A percentile compares a stretch with the other conserved stretches of the same genome.
These are phyloP conservation scores for crab-eating macaque (Macaca fascicularis) DNA, from an alignment of 2,113 vertebrate genomes.

Conservation along the genomic window DNA sequence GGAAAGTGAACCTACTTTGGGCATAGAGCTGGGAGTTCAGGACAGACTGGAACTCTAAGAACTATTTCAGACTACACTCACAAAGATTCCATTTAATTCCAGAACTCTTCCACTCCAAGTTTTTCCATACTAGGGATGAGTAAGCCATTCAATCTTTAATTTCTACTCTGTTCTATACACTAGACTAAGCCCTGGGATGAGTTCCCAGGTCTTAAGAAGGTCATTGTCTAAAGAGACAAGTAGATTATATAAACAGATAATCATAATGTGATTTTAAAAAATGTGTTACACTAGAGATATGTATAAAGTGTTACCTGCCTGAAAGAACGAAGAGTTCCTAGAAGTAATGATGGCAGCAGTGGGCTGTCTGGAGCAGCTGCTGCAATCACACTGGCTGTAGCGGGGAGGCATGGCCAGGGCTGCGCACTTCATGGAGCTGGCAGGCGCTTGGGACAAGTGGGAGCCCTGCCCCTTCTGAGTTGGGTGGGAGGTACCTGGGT, in stretches of 20 bases:
- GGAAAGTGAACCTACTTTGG: no score
- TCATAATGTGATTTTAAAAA: neutral
- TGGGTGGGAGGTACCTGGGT: no score
- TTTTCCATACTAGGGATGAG: neutral
- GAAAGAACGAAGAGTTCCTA: neutral
- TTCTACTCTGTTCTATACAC: neutral
- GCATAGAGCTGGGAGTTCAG: neutral
- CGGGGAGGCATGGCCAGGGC: no score
- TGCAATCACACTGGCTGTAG: no score
- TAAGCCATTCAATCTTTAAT: neutral
- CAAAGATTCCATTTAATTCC: neutral
- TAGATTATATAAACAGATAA: neutral
- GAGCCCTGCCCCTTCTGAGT: no score
- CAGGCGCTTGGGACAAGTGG: no score
- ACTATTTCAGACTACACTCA: neutral
- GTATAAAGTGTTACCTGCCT: neutral
- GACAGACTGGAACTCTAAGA: neutral
- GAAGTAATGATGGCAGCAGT: neutral
- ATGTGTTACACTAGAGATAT: neutral
- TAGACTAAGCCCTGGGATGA: neutral
- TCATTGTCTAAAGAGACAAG: neutral
- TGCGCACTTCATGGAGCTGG: no score
- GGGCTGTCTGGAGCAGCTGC: no score
- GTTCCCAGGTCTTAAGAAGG: neutral
- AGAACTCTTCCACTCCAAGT: neutral